Evolutionary conservation across 2,888 invertebrate species (phyloP).

Genomic region (Trissonchulus sp.): DNA sequence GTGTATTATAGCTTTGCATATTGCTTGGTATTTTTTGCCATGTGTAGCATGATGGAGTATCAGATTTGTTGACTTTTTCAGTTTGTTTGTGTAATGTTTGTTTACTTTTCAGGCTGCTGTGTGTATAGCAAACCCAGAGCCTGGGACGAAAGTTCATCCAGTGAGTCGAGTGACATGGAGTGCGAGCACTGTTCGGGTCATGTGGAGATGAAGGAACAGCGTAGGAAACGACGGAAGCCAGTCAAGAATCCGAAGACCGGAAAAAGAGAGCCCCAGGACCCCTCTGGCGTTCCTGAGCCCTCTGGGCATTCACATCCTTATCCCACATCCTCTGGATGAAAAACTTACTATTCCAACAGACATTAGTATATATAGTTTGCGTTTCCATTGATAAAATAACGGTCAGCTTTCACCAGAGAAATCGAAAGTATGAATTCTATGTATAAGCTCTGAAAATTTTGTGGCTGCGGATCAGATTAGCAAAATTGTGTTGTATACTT

Average conservation of each 20-base stretch:
- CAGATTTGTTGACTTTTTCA: too few species aligned
- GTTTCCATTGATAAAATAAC: too few species aligned
- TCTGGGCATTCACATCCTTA: neutral
- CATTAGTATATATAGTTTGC: too few species aligned
- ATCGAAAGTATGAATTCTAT: too few species aligned
- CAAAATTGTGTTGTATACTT: too few species aligned
- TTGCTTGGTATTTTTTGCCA: too few species aligned
- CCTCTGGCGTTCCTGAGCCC: neutral
- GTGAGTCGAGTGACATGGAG: conserved; percentile 66
- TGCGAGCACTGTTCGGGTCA: conserved; percentile 81
- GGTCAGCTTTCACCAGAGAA: too few species aligned
- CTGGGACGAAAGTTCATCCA: conserved; percentile 82
- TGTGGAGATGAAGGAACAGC: conserved; percentile 61
- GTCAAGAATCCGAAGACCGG: neutral
- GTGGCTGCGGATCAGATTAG: too few species aligned
- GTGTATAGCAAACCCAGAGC: conserved; percentile 81
- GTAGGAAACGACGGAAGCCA: neutral
- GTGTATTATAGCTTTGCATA: too few species aligned
- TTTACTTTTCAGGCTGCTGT: conserved; percentile 80
- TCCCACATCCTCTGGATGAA: neutral
- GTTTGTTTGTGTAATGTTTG: too few species aligned
- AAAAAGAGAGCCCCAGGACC: neutral
- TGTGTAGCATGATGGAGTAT: too few species aligned
- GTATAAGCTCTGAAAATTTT: too few species aligned
- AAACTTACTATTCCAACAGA: neutral